Base-by-base conservation (phyloP, 2,797 vertebrate species). In the Cottoperca gobio region DNA sequence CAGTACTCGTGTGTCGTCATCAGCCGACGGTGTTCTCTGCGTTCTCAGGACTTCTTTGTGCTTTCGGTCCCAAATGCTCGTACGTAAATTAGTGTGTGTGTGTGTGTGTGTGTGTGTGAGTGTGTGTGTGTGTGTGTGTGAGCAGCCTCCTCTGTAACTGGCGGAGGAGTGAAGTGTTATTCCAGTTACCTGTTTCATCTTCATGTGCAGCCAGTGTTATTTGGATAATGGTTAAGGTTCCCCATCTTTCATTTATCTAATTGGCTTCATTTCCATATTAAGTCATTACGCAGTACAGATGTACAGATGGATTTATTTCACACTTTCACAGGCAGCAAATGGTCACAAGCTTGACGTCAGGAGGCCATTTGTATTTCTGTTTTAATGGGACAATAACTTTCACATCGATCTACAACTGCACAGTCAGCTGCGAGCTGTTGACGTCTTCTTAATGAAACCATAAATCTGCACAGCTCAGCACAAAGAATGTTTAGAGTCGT, bases 381-480 rank as follows among this genome's bases (percentile, higher is more conserved):
- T 33, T 65, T 48, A 45, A 10, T 8, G 19, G 21, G 42, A 78
- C 63, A 35, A 61, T 79, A 12, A 76, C 46, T 21, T 73, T 69
- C 55, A 73, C 46, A 64, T 81, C 13, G 2, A 75, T 78, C 62
- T 37, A 2, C 46, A 19, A 12, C 35, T 45, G 73, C 63, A 19
- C 16, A 48, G 49, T 85, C 77, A 79, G 78, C 69, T 31, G 13
- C 67, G 19, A 40, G 42, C 53, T 71, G 76, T 70, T 66, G 75
- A 81, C 37, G 42, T 65, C 26, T 26, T 58, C 40, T 31, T 76
- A 79, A 87, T 86, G 59, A 78, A 73, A 67, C 26, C 1, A 43
- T 84, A 59, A 75, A 81, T 84, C 53, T 31, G 50, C 13, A 0
- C 23, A 7, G n/a, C n/a, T 6, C 35, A 28, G 35, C 42, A 16